A percentile compares a stretch with the other conserved stretches of the same genome.
Conservation (phyloP, 2,113 vertebrate species). For the Spermophilus dauricus region DNA sequence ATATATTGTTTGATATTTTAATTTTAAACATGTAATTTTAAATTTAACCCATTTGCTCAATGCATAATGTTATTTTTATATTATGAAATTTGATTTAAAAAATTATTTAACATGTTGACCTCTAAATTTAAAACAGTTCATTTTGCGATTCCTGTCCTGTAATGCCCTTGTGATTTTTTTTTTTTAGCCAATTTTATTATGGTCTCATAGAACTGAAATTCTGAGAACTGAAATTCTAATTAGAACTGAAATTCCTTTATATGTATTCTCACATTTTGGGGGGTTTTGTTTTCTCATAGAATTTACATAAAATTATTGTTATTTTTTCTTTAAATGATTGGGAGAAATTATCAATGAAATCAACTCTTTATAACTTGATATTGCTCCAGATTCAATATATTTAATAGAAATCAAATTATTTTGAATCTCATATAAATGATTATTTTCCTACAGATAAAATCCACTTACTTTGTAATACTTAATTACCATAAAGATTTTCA, state of each 20-base stretch:
- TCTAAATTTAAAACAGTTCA: not conserved
- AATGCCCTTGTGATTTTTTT: not conserved
- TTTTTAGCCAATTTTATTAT: not conserved
- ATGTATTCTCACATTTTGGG: not conserved
- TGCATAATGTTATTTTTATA: not conserved
- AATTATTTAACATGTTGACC: not conserved
- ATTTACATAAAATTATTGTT: not conserved
- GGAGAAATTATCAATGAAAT: not conserved
- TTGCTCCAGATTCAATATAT: not conserved
- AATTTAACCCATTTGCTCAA: too few species aligned
- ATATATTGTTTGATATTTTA: not conserved
- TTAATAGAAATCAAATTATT: not conserved
- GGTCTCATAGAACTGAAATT: not conserved
- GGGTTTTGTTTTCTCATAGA: not conserved
- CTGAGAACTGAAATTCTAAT: not conserved
- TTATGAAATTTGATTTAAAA: not conserved
- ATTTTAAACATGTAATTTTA: not conserved
- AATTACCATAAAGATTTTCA: not conserved
- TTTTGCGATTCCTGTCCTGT: not conserved
- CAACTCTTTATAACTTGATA: not conserved
- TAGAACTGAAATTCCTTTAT: too few species aligned
- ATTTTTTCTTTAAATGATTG: not conserved
- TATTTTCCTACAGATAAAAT: not conserved
- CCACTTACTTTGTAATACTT: not conserved
- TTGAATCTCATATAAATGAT: not conserved